Evolutionary conservation across 2,113 vertebrate genomes (phyloP).

Genomic region (Dolichotis patagonum): DNA sequence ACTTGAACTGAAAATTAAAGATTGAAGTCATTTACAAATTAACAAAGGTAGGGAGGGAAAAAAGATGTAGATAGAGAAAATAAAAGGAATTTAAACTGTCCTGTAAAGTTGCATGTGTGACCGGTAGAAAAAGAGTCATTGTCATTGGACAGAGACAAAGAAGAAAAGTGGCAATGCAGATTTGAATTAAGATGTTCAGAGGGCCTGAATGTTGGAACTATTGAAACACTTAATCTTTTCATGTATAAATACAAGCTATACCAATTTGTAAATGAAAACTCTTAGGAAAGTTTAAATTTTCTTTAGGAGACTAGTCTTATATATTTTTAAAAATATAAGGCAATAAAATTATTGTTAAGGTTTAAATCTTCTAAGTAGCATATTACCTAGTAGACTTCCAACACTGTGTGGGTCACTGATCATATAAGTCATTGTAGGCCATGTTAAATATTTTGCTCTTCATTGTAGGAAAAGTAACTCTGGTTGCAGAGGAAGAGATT

Average conservation of each 20-base stretch:
- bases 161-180: not conserved
- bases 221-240: not conserved
- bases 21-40: not conserved
- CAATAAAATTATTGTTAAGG: not conserved
- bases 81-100: not conserved
- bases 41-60: not conserved
- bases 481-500: not conserved
- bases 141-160: rapidly evolving
- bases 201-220: not conserved
- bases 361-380: not conserved
- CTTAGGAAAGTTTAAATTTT: not conserved
- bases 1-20: not conserved
- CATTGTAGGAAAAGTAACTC: not conserved
- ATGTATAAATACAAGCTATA: not conserved
- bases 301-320: not conserved
- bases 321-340: not conserved
- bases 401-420: too few relatives aligned
- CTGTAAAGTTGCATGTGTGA: not conserved
- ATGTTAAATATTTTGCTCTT: not conserved
- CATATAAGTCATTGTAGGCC: not conserved
- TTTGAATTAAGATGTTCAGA: not conserved
- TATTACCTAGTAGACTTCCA: not conserved
- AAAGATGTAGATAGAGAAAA: not conserved
- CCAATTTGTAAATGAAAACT: not conserved
- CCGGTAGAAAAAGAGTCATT: not conserved